Evolutionary conservation across 2,888 invertebrate genomes (phyloP), one percentile per base, ranked within the genome.

Genomic region (Glomeris marginata): DNA sequence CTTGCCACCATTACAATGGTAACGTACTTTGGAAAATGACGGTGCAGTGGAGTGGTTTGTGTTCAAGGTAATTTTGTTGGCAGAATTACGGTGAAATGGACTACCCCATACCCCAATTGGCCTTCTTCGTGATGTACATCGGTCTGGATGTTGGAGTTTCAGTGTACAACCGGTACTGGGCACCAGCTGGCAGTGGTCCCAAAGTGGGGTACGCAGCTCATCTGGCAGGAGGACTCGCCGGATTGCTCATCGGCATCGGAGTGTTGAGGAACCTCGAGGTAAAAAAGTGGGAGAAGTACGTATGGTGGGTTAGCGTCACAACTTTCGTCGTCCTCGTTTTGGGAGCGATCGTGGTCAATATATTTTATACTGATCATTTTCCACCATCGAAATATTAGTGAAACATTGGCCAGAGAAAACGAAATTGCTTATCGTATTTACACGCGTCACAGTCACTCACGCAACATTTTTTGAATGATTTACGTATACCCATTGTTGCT

Each of bases 41-140:
- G 21, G 6, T 42, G 42, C 2, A 16, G 5, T 42, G 3, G 3
- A 18, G 2, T 5, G 3, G 15, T 18, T 38, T 15, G 4, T 38
- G 38, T 15, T n/a, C n/a, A n/a, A n/a, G 18, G 18, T 38, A 8
- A 5, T 16, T 18, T 5, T 15, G 2, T 16, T 3, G 46, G 35
- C 69, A 90, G 87, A 98, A 98, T 68, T 98, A 92, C 87, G 74
- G 77, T 15, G 91, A 97, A 70, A 98, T 98, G 97, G 86, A 92
- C 62, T 90, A 82, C 64, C 88, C 90, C 1, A 75, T 84, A 56
- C 73, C 86, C 8, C 86, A 95, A 61, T 72, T 95, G 21, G 64
- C 84, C 6, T 77, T 91, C 18, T 85, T 97, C 63, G 59, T 88
- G 0, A 66, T 88, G 6, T 75, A 95, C 56, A 83, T 84, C 3